Conservation (phyloP, 2,113 vertebrate genomes). For the Ceyx cyanopectus region DNA sequence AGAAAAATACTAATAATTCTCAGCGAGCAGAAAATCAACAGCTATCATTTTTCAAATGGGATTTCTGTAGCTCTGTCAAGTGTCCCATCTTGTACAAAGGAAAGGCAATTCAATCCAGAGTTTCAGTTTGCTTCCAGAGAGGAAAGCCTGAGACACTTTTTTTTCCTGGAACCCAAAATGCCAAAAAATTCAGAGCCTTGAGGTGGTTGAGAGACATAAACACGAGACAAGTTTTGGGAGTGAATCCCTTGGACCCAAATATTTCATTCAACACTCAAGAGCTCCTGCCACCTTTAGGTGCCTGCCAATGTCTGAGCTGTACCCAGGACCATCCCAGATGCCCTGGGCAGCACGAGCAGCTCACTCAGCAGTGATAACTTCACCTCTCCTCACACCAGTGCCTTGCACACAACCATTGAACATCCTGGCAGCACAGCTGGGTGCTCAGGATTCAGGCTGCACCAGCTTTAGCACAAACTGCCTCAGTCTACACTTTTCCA, state of each 20-base stretch:
- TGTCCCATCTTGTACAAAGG: neutral
- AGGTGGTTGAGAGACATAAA: neutral
- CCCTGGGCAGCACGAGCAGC: neutral
- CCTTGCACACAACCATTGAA: neutral
- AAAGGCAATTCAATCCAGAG: neutral
- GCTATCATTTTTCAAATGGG: slow-evolving; percentile 28
- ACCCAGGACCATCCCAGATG: neutral
- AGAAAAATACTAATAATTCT: slow-evolving; percentile 65
- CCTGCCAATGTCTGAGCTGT: neutral
- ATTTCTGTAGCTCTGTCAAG: slow-evolving; percentile 55
- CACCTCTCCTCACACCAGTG: neutral
- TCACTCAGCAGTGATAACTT: neutral
- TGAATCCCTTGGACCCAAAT: neutral
- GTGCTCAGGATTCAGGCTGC: no score
- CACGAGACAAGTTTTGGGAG: neutral
- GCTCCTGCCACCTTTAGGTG: neutral
- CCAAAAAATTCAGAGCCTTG: neutral
- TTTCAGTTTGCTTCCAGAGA: slow-evolving; percentile 22
- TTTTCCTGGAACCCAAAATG: neutral
- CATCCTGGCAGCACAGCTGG: no score
- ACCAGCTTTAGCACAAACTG: neutral
- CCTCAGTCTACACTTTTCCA: neutral
- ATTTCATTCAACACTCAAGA: neutral
- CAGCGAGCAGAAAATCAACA: slow-evolving; percentile 67
- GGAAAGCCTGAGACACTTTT: neutral